Base-by-base conservation (phyloP, 2,797 vertebrate species). In the Cetoscarus ocellatus region DNA sequence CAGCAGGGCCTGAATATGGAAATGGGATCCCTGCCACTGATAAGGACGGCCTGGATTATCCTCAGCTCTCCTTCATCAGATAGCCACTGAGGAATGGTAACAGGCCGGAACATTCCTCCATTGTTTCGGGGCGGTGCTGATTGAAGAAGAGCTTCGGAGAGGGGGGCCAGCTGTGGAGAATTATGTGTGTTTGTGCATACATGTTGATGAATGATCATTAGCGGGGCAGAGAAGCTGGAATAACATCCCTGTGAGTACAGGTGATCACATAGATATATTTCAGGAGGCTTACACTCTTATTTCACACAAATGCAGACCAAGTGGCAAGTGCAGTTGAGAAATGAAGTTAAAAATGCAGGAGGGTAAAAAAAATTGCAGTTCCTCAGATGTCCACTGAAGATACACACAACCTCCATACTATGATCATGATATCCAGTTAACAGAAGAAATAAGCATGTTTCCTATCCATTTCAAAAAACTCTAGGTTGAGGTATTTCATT, bases 21-120 rank as follows among this genome's bases (percentile, higher is more conserved):
- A 99, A 99, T 97, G 94, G 94, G 97, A 97, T 98, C 95, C 94
- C 95, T 96, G 96, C 94, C 95, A 95, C 83, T 92, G 96, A 97
- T 97, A 97, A 97, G 95, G 84, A 85, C 69, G 91, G 95, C 92
- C 82, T 94, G 95, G 95, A 97, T 97, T 96, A 96, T 96, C 95
- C 96, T 92, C 90, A 73, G 95, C 95, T 96, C 92, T 94, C 94
- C 95, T 95, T 94, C 95, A 96, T 97, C 96, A 96, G 96, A 94
- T 93, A 96, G 91, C 82, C 83, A 83, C 88, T 87, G 79, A 91
- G 86, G 90, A 93, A 91, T 87, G 87, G 92, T 83, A 92, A 91
- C 87, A 90, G 92, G 82, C 92, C 79, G 76, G 88, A 91, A 93
- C 92, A 93, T 94, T 92, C 89, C 73, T 47, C 88, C 67, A 93